These are phyloP conservation scores for Gila orcuttii DNA, from an alignment of 2,113 vertebrate genomes.

Conservation along the genomic window DNA sequence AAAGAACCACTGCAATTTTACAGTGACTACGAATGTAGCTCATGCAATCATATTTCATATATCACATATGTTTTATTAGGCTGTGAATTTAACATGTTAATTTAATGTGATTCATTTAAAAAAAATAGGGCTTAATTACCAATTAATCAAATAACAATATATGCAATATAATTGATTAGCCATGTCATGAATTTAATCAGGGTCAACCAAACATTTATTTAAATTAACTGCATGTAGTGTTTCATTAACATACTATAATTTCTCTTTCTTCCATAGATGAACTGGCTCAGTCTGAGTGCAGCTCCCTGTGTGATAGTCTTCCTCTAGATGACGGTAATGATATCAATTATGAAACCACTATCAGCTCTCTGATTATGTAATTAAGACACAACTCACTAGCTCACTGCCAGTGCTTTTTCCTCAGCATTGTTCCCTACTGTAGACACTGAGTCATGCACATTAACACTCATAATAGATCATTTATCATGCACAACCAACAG, in stretches of 20 bases:
- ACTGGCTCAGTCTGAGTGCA: conserved; percentile 87
- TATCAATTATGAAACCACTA: neutral
- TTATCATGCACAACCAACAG: conserved; percentile 2
- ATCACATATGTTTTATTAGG: neutral
- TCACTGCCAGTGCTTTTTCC: neutral
- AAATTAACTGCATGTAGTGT: neutral
- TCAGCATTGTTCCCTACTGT: neutral
- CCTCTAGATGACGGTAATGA: conserved; percentile 87
- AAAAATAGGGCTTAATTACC: neutral
- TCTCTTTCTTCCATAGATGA: conserved; percentile 81
- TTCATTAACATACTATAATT: neutral
- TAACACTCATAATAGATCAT: neutral
- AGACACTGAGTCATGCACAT: neutral
- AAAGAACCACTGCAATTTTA: neutral
- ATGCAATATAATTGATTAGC: neutral
- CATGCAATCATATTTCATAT: neutral
- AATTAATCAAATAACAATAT: neutral
- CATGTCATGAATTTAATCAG: neutral
- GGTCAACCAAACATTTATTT: neutral
- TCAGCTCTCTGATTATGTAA: conserved; percentile 7
- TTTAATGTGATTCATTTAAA: neutral
- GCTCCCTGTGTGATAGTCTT: conserved; percentile 88
- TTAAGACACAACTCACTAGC: neutral
- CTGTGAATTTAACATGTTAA: neutral
- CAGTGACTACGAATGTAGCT: neutral